Evolutionary conservation across 2,888 invertebrate genomes (phyloP).

Genomic region (Spisula solida): DNA sequence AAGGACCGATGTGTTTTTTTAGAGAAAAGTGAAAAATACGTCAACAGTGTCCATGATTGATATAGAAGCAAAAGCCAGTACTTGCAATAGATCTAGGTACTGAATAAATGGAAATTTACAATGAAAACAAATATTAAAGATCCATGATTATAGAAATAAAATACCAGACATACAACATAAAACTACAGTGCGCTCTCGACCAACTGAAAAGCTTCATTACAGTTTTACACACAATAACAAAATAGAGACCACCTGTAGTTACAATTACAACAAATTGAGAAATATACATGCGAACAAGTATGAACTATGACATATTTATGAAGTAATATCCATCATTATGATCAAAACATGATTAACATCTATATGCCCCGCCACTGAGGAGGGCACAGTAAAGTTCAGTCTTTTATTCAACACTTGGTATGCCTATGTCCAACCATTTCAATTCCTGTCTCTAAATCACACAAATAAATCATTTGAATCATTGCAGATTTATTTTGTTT

Average conservation of each 20-base stretch:
- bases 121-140: background rate
- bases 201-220: background rate
- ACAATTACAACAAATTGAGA: background rate
- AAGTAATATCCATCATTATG: background rate
- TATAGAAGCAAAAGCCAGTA: too few species aligned
- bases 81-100: background rate
- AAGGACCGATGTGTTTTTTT: too few species aligned
- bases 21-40: too few species aligned
- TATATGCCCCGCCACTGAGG: too few species aligned
- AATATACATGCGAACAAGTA: background rate
- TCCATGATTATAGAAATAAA: background rate
- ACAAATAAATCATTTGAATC: background rate
- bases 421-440: background rate
- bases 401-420: background rate
- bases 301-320: background rate
- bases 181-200: background rate
- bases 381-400: background rate
- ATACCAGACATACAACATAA: background rate
- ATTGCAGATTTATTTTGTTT: conserved; percentile 35
- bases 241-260: background rate
- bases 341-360: background rate
- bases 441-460: background rate
- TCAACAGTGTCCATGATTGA: too few species aligned
- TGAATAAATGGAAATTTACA: background rate
- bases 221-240: background rate